Evolutionary conservation across 2,888 invertebrate species (phyloP).

Genomic region (Kuschelorhynchus macadamiae): DNA sequence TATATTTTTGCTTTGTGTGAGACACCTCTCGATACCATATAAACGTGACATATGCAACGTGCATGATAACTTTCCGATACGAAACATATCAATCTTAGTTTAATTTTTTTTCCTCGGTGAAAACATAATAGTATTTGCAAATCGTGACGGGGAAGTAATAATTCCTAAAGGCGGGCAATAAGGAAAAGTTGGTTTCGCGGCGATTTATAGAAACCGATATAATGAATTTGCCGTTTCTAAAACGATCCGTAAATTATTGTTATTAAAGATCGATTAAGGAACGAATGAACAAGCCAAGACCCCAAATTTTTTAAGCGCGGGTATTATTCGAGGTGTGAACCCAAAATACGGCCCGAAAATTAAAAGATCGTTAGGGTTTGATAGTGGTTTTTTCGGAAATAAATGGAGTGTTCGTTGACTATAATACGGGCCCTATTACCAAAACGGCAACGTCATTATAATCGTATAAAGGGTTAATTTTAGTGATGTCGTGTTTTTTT

Average conservation of each 20-base stretch:
- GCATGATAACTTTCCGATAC: too few species aligned
- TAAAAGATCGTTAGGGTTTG: constrained; percentile 38
- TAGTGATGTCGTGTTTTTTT: neutral
- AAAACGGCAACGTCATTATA: constrained; percentile 30
- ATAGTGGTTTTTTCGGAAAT: constrained; percentile 25
- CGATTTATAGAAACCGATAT: constrained; percentile 20
- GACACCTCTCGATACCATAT: too few species aligned
- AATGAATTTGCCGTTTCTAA: constrained; percentile 41
- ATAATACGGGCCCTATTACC: constrained; percentile 20
- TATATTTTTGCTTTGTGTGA: too few species aligned
- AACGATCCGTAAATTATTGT: constrained; percentile 39
- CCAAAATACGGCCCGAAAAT: constrained; percentile 37
- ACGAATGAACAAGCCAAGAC: constrained; percentile 22
- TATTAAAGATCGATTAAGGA: constrained; percentile 45
- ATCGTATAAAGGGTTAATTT: constrained; percentile 20
- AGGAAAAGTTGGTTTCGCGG: constrained; percentile 1
- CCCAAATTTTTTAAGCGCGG: constrained; percentile 29
- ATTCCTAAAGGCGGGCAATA: neutral
- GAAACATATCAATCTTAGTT: too few species aligned
- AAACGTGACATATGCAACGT: too few species aligned
- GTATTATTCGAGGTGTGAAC: constrained; percentile 43
- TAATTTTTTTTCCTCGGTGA: too few species aligned
- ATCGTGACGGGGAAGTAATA: too few species aligned
- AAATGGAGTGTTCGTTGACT: constrained; percentile 18
- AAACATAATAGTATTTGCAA: too few species aligned